Evolutionary conservation across 35 echinoderm and acorn worm species (phyloP).

Genomic region (Ptychodera flava): DNA sequence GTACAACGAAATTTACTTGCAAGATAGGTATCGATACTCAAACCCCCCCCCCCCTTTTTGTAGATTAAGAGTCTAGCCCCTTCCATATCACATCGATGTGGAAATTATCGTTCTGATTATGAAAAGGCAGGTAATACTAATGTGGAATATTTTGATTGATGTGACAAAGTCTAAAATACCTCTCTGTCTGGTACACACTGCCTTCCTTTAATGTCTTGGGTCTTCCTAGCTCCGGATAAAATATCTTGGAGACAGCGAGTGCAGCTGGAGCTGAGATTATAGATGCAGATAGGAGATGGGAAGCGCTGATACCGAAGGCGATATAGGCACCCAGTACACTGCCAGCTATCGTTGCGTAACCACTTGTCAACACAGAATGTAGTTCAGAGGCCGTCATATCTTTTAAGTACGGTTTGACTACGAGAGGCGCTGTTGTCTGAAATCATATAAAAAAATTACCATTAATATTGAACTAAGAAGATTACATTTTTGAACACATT

Average conservation of each 20-base stretch:
- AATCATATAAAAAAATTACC: not conserved
- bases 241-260: slow-evolving; percentile 80
- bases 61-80: too few relatives aligned
- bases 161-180: too few relatives aligned
- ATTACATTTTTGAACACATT: too few relatives aligned
- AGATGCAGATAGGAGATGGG: slow-evolving; percentile 93
- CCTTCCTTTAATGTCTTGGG: slow-evolving; percentile 75
- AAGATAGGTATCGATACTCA: too few relatives aligned
- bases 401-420: slow-evolving; percentile 84
- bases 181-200: too few relatives aligned
- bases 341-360: slow-evolving; percentile 89
- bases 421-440: slow-evolving; percentile 91
- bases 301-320: slow-evolving; percentile 74
- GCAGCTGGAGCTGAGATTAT: slow-evolving; percentile 97
- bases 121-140: too few relatives aligned
- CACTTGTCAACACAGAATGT: slow-evolving; percentile 65
- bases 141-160: too few relatives aligned
- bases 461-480: not conserved
- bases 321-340: slow-evolving; percentile 91
- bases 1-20: too few relatives aligned
- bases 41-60: too few relatives aligned
- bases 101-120: too few relatives aligned
- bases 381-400: slow-evolving; percentile 90
- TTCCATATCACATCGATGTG: too few relatives aligned
- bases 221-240: slow-evolving; percentile 62